Conservation (phyloP, 2,797 vertebrate genomes). For the Cheirogaleus major region DNA sequence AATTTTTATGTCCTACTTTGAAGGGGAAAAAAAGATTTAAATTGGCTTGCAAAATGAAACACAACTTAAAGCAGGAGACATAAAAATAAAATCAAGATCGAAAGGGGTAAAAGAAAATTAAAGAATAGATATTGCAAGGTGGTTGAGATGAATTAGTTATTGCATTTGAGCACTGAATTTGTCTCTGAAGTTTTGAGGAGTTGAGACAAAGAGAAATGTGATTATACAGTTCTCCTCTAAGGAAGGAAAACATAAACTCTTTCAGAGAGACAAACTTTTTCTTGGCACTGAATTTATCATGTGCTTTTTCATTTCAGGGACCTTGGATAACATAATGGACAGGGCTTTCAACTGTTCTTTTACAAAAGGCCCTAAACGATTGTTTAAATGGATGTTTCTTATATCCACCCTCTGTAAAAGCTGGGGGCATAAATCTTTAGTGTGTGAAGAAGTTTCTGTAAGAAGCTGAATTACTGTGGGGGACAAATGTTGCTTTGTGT, state of each 20-base stretch:
- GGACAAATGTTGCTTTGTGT: slow-evolving; percentile 67
- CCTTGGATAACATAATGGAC: background rate
- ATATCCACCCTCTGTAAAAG: background rate
- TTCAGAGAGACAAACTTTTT: slow-evolving; percentile 58
- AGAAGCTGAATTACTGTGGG: slow-evolving; percentile 20
- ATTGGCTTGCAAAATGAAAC: slow-evolving; percentile 57
- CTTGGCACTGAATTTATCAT: slow-evolving; percentile 44
- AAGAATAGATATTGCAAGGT: slow-evolving; percentile 31
- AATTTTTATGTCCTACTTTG: slow-evolving; percentile 50
- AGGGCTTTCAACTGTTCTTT: slow-evolving; percentile 25
- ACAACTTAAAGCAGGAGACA: slow-evolving; percentile 30
- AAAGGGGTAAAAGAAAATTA: slow-evolving; percentile 39
- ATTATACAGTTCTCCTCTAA: slow-evolving; percentile 12
- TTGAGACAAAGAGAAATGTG: background rate
- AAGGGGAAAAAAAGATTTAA: background rate
- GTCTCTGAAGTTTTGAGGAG: slow-evolving; percentile 49
- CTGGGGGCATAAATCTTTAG: slow-evolving; percentile 48
- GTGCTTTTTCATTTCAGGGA: slow-evolving; percentile 22
- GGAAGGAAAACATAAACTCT: slow-evolving; percentile 32
- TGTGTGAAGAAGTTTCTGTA: slow-evolving; percentile 60
- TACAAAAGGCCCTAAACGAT: slow-evolving; percentile 41
- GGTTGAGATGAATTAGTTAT: background rate
- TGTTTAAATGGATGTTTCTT: slow-evolving; percentile 61
- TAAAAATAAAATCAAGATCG: slow-evolving; percentile 69
- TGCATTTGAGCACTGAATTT: background rate